Percentiles rank a stretch among this genome's conserved stretches.
Conservation (phyloP, 2,888 invertebrate species). For the Sthenelais limicola region DNA sequence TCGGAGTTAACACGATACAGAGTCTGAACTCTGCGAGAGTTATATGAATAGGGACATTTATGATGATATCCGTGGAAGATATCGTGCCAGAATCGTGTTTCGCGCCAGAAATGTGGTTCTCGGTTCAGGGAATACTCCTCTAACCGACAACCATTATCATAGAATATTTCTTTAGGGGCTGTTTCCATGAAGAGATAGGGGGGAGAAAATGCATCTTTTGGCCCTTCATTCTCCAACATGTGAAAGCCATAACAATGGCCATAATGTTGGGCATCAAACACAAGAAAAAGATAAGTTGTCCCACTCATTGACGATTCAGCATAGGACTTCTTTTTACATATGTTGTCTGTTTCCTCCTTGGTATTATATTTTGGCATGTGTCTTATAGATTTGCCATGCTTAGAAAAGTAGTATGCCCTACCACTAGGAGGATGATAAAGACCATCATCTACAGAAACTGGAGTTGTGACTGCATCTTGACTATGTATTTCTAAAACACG, state of each 20-base stretch:
- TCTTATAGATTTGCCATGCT: too few species aligned
- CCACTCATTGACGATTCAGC: not conserved
- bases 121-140: not conserved
- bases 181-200: not conserved
- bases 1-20: not conserved
- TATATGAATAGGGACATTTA: not conserved
- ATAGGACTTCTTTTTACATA: not conserved
- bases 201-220: slow-evolving; percentile 4
- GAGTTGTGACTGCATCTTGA: too few species aligned
- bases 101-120: slow-evolving; percentile 5
- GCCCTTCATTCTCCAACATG: not conserved
- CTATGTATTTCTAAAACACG: too few species aligned
- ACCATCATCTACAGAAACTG: too few species aligned
- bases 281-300: not conserved
- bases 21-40: not conserved
- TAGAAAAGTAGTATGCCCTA: too few species aligned
- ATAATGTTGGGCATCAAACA: not conserved
- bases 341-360: not conserved
- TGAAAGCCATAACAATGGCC: slow-evolving; percentile 2
- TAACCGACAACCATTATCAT: not conserved
- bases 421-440: too few species aligned
- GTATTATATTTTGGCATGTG: too few species aligned
- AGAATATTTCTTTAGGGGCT: not conserved
- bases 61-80: not conserved
- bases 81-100: not conserved